phyloP scores from a whole-genome alignment of 1,140 invertebrate genomes.

The Holotrichia oblita region DNA sequence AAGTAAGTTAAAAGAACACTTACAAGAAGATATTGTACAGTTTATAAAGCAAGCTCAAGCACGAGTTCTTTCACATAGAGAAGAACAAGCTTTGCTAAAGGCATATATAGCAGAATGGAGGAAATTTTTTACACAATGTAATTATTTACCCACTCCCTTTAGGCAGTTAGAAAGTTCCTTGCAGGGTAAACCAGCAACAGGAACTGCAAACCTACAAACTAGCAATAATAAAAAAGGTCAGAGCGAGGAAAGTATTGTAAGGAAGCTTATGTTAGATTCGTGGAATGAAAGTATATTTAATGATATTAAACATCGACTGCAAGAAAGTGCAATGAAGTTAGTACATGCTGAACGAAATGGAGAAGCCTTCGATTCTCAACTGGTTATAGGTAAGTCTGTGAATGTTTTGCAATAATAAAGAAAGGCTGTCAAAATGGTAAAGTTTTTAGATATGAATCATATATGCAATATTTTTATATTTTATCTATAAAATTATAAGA shows the following conservation, averaged over 20 bases:
- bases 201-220: constrained; percentile 64
- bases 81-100: constrained; percentile 94
- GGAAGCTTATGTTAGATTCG: constrained; percentile 95
- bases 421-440: background rate
- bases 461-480: no score
- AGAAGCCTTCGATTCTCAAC: constrained; percentile 95
- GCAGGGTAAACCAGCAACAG: constrained; percentile 62
- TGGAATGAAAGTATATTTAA: constrained; percentile 98
- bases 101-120: constrained; percentile 97
- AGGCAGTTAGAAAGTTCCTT: constrained; percentile 86
- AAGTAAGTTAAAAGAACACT: constrained; percentile 84
- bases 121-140: constrained; percentile 97
- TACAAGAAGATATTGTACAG: constrained; percentile 93
- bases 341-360: constrained; percentile 96
- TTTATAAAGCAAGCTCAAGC: constrained; percentile 95
- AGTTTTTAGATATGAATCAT: no score
- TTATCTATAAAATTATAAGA: no score
- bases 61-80: constrained; percentile 87
- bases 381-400: constrained; percentile 83
- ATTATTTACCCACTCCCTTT: constrained; percentile 96
- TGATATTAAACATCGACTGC: constrained; percentile 92
- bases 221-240: constrained; percentile 62
- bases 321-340: constrained; percentile 97
- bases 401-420: background rate
- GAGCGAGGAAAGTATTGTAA: constrained; percentile 88